Percentiles rank a stretch among this genome's conserved stretches.
phyloP scores from a whole-genome alignment of 2,113 vertebrate genomes.

The Ictidomys tridecemlineatus region DNA sequence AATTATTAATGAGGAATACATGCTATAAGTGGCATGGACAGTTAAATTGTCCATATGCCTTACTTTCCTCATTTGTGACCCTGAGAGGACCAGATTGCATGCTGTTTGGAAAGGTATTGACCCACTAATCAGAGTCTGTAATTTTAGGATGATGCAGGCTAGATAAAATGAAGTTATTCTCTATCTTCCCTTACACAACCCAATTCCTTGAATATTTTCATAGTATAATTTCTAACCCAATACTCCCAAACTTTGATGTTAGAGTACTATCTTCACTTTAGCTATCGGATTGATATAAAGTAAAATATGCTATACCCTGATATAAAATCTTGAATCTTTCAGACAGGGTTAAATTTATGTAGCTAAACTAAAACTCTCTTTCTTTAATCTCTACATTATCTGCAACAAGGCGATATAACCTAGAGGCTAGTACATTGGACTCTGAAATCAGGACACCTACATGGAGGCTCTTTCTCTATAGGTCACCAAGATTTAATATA shows the following conservation, averaged over 20 bases:
- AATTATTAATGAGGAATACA: neutral
- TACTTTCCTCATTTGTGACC: neutral
- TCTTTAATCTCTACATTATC: neutral
- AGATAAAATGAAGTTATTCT: neutral
- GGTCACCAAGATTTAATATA: constrained; percentile 9
- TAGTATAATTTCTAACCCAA: neutral
- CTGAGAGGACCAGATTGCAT: neutral
- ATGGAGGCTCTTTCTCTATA: neutral
- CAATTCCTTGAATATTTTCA: neutral
- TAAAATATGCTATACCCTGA: neutral
- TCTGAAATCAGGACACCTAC: neutral
- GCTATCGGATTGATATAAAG: neutral
- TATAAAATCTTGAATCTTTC: neutral
- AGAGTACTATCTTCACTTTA: constrained; percentile 11
- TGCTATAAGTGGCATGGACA: neutral
- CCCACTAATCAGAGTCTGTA: neutral
- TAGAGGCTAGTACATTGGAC: neutral
- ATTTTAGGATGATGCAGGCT: neutral
- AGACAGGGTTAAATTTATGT: neutral
- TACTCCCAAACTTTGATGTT: neutral
- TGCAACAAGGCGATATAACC: neutral
- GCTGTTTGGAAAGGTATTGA: neutral
- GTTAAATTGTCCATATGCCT: neutral
- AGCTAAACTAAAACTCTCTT: neutral
- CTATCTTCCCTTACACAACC: neutral